A percentile compares a stretch with the other conserved stretches of the same genome.
Evolutionary conservation across 2,888 invertebrate species (phyloP).

Genomic region (Cheilosia urbana): DNA sequence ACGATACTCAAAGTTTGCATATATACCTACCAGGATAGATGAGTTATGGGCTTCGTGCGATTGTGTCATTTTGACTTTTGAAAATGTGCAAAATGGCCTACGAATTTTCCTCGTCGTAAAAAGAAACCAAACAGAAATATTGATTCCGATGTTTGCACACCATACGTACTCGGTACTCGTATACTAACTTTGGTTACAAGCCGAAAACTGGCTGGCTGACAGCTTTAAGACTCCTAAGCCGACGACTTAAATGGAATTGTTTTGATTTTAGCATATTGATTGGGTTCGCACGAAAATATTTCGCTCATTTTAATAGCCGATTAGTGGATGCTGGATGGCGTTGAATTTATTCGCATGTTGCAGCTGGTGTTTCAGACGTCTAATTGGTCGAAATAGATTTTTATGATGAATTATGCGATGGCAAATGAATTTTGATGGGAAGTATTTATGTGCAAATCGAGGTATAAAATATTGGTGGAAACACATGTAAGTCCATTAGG

Average conservation of each 20-base stretch:
- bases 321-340: slow-evolving; percentile 71
- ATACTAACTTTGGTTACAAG: slow-evolving; percentile 3
- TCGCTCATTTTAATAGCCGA: slow-evolving; percentile 64
- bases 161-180: slow-evolving; percentile 7
- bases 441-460: slow-evolving; percentile 14
- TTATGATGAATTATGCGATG: slow-evolving; percentile 54
- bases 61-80: slow-evolving; percentile 55
- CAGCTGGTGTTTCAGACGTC: slow-evolving; percentile 62
- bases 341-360: slow-evolving; percentile 65
- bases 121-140: neutral
- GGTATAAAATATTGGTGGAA: neutral
- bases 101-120: slow-evolving; percentile 22
- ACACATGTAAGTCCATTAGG: slow-evolving; percentile 7
- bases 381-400: slow-evolving; percentile 53
- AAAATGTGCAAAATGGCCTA: slow-evolving; percentile 36
- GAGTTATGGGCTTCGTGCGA: slow-evolving; percentile 71
- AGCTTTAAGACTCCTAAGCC: slow-evolving; percentile 41
- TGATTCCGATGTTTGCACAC: slow-evolving; percentile 8
- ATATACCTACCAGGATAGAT: slow-evolving; percentile 39
- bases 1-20: slow-evolving; percentile 46
- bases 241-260: slow-evolving; percentile 64
- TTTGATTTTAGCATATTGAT: slow-evolving; percentile 70
- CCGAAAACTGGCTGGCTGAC: slow-evolving; percentile 41
- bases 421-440: slow-evolving; percentile 46
- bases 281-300: slow-evolving; percentile 65